These are phyloP conservation scores for Cyclina sinensis DNA, from an alignment of 1,140 invertebrate species.

Conservation along the genomic window DNA sequence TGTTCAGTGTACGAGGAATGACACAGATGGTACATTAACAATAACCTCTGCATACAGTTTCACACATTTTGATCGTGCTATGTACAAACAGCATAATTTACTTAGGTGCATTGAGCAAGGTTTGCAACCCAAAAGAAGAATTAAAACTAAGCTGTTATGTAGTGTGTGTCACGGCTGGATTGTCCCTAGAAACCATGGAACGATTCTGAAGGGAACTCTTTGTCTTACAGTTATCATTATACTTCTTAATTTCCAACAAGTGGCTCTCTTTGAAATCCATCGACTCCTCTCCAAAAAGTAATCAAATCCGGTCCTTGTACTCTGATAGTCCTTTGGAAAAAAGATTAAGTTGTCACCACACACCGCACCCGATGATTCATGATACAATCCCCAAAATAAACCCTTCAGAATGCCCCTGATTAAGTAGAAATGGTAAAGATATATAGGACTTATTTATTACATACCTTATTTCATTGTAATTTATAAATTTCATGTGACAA, in stretches of 20 bases:
- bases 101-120: too few relatives aligned
- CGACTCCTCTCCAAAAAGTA: constrained; percentile 25
- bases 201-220: background rate
- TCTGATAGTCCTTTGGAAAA: constrained; percentile 41
- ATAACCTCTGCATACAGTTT: too few relatives aligned
- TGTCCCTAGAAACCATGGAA: background rate
- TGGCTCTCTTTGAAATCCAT: constrained; percentile 21
- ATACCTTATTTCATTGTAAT: constrained; percentile 67
- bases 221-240: constrained; percentile 12
- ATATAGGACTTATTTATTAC: constrained; percentile 60
- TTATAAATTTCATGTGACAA: constrained; percentile 70
- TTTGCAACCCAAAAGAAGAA: too few relatives aligned
- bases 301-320: constrained; percentile 13
- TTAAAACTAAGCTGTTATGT: too few relatives aligned
- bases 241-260: constrained; percentile 24
- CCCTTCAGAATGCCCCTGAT: constrained; percentile 53
- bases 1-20: too few relatives aligned
- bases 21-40: too few relatives aligned
- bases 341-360: constrained; percentile 62
- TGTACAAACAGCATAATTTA: too few relatives aligned
- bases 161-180: too few relatives aligned
- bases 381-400: constrained; percentile 59
- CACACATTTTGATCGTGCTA: too few relatives aligned
- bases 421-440: constrained; percentile 62
- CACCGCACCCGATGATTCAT: constrained; percentile 63